Base-by-base conservation (phyloP, 2,797 vertebrate species). In the Pogoniulus pusillus region DNA sequence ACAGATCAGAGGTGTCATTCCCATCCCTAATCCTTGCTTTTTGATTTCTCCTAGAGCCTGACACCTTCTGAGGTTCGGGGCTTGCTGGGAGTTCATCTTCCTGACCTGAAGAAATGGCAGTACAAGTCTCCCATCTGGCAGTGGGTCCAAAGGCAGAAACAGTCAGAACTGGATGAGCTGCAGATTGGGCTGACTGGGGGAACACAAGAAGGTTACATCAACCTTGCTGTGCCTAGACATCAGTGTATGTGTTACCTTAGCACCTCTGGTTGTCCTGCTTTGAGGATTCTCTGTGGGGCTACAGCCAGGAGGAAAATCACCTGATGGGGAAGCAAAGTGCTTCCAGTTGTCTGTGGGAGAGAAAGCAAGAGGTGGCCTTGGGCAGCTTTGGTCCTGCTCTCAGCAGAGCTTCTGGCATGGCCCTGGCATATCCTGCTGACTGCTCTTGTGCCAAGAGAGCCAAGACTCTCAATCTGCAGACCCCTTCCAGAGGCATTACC, bases 131-230 rank as follows among this genome's bases (percentile, higher is more conserved):
- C 93, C 0, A 54, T 97, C 13, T 6, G 16, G 24, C 82, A 91
- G 5, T 98, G 97, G 98, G 47, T 97, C 73, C n/a, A 1, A 2
- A 12, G 0, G 11, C 97, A 96, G 93, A 75, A 10, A 9, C 97
- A 97, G 24, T 62, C 93, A 0, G 95, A 96, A 20, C 93, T 98
- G 90, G 76, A 97, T 13, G 2, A 41, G 0, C 91, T 98, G 14
- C 35, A 34, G 3, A 2, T 96, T 18, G 96, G 96, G 2, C 92
- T 98, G 29, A 64, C 2, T 0, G 96, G 97, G 1, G 97, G 97
- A 15, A 22, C 85, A 0, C 97, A 96, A 30, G 95, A 95, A 9
- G 96, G 97, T 20, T 98, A 97, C 68, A 82, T 97, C 3, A 94
- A 93, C 91, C 8, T 96, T 0, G 1, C 96, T 57, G 62, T 63